These are phyloP conservation scores for Nyctibius grandis DNA, from an alignment of 2,797 vertebrate genomes.

Conservation along the genomic window DNA sequence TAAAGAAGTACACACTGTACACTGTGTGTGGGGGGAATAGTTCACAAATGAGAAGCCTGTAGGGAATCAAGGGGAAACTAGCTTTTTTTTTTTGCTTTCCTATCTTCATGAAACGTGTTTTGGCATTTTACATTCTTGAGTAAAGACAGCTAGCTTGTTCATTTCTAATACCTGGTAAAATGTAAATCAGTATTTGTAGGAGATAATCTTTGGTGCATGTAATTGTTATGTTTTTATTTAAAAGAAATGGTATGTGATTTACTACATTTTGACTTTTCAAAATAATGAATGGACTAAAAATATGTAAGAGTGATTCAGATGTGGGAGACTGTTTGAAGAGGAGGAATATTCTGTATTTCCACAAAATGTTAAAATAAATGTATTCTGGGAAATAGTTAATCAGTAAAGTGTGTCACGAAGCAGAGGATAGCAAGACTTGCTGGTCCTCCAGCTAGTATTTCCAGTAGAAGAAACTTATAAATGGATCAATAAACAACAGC, in stretches of 20 bases:
- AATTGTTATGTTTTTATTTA: neutral
- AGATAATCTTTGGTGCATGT: neutral
- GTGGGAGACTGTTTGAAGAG: constrained; percentile 42
- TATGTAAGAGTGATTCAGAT: constrained; percentile 17
- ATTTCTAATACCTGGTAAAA: neutral
- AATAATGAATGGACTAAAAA: constrained; percentile 55
- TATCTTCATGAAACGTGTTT: neutral
- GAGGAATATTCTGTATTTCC: constrained; percentile 11
- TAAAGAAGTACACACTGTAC: neutral
- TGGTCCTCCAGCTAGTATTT: neutral
- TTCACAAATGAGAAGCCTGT: neutral
- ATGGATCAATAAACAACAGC: constrained; percentile 37
- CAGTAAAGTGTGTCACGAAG: neutral
- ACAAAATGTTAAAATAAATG: constrained; percentile 15
- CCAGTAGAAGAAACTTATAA: neutral
- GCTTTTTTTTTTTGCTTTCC: neutral
- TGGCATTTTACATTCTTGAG: neutral
- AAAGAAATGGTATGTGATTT: neutral
- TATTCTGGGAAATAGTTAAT: neutral
- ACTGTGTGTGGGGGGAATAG: neutral
- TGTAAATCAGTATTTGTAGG: neutral
- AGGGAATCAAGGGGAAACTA: neutral
- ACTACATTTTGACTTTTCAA: neutral
- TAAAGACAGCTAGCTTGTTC: neutral
- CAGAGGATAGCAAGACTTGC: neutral